Evolutionary conservation across 1,140 invertebrate species (phyloP).

Genomic region (Achatina immaculata): DNA sequence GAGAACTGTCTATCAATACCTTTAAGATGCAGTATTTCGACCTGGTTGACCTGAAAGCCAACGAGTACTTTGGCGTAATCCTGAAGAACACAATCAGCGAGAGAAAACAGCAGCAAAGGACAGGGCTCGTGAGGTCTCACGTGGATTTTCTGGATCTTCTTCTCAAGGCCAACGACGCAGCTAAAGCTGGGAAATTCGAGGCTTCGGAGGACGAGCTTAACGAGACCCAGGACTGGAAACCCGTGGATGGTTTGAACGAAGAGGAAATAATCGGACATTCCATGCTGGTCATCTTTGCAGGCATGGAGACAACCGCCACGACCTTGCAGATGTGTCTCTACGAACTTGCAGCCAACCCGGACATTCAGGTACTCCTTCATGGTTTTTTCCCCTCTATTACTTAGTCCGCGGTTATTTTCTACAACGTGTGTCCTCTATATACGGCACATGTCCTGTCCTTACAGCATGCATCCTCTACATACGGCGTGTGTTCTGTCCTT

Average conservation of each 20-base stretch:
- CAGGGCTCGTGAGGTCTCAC: not conserved
- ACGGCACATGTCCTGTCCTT: no score
- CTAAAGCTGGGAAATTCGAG: not conserved
- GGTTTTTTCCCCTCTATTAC: not conserved
- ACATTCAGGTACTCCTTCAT: slow-evolving; percentile 15
- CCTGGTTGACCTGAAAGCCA: not conserved
- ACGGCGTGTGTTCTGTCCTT: no score
- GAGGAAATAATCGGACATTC: slow-evolving; percentile 79
- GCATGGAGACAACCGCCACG: slow-evolving; percentile 77
- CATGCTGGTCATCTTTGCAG: slow-evolving; percentile 78
- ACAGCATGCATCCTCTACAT: no score
- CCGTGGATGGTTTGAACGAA: slow-evolving; percentile 50
- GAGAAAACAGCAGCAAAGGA: not conserved
- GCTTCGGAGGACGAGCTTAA: not conserved
- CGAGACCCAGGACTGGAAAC: not conserved
- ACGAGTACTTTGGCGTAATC: not conserved
- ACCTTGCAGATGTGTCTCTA: slow-evolving; percentile 65
- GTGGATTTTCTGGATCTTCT: slow-evolving; percentile 14
- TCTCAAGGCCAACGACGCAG: not conserved
- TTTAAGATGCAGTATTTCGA: not conserved
- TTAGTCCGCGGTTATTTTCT: not conserved
- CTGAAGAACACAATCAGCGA: not conserved
- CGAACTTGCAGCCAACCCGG: slow-evolving; percentile 4
- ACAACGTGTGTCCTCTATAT: not conserved
- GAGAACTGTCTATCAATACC: not conserved